Percentiles rank a stretch among this genome's conserved stretches.
These are phyloP conservation scores for Nothoprocta perdicaria DNA, from an alignment of 2,113 vertebrate genomes.

Conservation along the genomic window DNA sequence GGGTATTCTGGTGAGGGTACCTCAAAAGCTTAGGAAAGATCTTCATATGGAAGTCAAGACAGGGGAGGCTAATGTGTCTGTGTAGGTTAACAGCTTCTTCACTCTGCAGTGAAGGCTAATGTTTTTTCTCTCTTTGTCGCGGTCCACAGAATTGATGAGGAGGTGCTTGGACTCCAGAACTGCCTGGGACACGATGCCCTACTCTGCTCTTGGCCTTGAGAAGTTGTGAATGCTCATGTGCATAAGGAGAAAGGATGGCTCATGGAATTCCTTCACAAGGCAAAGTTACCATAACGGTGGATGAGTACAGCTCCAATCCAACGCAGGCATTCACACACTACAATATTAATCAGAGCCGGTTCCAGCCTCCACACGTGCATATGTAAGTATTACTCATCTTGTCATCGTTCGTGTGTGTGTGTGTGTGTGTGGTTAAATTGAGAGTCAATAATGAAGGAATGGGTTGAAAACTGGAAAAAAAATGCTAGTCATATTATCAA, in stretches of 20 bases:
- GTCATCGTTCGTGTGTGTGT: background rate
- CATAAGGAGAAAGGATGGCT: conserved; percentile 93
- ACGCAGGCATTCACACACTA: conserved; percentile 98
- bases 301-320: conserved; percentile 98
- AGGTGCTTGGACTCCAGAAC: conserved; percentile 72
- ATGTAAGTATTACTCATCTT: conserved; percentile 84
- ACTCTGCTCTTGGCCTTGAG: conserved; percentile 78
- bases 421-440: rapidly evolving
- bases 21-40: background rate
- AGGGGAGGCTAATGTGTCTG: rapidly evolving
- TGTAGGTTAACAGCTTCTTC: background rate
- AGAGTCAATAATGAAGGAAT: rapidly evolving
- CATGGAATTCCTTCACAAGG: conserved; percentile 94
- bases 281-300: conserved; percentile 96
- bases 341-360: conserved; percentile 99
- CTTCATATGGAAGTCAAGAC: background rate
- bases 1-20: background rate
- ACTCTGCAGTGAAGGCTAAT: background rate
- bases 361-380: conserved; percentile 97
- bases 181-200: conserved; percentile 87
- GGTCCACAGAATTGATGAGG: conserved; percentile 73
- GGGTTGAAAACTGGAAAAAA: background rate
- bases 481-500: rapidly evolving
- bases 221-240: conserved; percentile 93
- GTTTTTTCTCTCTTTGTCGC: conserved; percentile 68